phyloP scores from a whole-genome alignment of 2,113 vertebrate species.

The Brienomyrus brachyistius region DNA sequence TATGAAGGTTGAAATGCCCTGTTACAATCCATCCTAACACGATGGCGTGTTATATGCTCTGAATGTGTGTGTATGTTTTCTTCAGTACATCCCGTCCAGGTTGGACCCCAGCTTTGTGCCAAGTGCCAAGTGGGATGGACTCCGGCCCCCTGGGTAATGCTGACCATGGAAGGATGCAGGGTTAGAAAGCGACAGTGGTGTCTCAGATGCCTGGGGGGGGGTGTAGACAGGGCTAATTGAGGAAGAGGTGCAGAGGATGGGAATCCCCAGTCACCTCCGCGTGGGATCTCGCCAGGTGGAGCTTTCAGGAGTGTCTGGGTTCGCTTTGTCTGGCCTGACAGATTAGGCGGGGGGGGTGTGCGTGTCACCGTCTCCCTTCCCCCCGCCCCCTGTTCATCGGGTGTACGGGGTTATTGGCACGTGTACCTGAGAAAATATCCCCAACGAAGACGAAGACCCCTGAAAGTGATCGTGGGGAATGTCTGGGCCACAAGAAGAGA shows the following conservation, averaged over 20 bases:
- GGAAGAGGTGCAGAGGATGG: neutral
- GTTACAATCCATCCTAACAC: neutral
- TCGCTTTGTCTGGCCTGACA: neutral
- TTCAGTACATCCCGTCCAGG: neutral
- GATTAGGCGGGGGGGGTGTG: neutral
- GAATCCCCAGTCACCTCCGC: neutral
- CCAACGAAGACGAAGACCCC: neutral
- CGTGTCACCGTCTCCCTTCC: neutral
- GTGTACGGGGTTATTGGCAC: neutral
- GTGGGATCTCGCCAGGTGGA: neutral
- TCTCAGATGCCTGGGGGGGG: neutral
- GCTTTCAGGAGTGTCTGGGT: neutral
- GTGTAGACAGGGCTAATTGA: neutral
- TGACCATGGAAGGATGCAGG: neutral
- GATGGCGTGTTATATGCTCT: neutral
- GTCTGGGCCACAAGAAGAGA: too few species aligned
- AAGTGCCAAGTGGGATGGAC: neutral
- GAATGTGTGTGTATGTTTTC: neutral
- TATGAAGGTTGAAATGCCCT: neutral
- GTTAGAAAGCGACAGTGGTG: neutral
- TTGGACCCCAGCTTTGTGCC: neutral
- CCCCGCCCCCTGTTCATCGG: neutral
- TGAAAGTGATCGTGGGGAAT: neutral
- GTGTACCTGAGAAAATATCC: neutral
- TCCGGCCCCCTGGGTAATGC: neutral